These are phyloP conservation scores for Macaca mulatta DNA, from an alignment of 2,113 vertebrate genomes.

Conservation along the genomic window DNA sequence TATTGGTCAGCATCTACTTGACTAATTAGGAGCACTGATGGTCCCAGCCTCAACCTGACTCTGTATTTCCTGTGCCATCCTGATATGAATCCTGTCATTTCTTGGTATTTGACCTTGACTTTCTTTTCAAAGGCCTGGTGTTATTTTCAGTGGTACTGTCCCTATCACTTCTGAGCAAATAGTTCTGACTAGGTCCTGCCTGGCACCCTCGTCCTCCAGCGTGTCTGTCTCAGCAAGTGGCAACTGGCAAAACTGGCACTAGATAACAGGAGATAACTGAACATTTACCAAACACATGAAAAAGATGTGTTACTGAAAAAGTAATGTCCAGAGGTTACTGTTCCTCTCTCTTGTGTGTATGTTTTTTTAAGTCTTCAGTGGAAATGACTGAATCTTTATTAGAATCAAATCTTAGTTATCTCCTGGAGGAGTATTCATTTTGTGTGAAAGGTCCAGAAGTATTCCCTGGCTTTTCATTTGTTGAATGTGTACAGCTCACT, in stretches of 20 bases:
- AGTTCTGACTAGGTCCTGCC: neutral
- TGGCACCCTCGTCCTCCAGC: neutral
- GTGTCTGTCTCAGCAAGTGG: neutral
- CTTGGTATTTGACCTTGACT: neutral
- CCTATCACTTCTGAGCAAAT: neutral
- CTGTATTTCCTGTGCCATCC: neutral
- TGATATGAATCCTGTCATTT: neutral
- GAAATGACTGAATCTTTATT: conserved; percentile 5
- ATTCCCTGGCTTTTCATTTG: neutral
- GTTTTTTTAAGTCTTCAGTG: neutral
- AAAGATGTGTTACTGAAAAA: neutral
- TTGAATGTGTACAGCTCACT: neutral
- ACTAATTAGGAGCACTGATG: neutral
- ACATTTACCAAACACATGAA: neutral
- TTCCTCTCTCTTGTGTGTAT: neutral
- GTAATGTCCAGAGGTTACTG: neutral
- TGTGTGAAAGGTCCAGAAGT: neutral
- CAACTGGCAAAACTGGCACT: neutral
- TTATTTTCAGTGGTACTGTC: neutral
- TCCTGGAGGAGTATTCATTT: neutral
- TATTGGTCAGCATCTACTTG: neutral
- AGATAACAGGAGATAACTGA: neutral
- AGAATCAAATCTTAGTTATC: neutral
- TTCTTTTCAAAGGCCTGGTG: neutral
- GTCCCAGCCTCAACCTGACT: neutral